Evolutionary conservation across 2,888 invertebrate species (phyloP), one percentile per base, ranked within the genome.

Genomic region (Leptopilina myrica): DNA sequence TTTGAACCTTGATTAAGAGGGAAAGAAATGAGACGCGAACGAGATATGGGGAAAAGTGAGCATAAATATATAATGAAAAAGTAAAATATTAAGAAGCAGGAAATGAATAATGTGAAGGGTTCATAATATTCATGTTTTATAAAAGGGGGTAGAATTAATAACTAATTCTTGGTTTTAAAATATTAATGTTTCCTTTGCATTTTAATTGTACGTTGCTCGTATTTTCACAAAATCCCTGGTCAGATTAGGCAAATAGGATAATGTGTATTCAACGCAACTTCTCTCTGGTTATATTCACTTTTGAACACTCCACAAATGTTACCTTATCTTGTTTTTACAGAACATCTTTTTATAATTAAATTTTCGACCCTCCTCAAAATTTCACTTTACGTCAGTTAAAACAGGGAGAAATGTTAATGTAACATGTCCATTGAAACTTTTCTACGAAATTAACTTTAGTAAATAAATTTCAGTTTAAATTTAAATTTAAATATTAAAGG

Each of bases 211-310:
- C 20, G 9, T 11, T 26, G 69, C 53, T 56, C 53, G n/a, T 33
- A 53, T 53, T 33, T 33, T 53, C n/a, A 5, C 33, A n/a, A 56
- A 69, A 56, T 53, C 69, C 53, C 53, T 12, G 5, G 33, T n/a
- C 33, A n/a, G 33, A 56, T 73, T 56, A 73, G 33, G 53, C 53
- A 73, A 49, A 26, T 26, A 49, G 12, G 49, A 69, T 69, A 73
- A 73, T 73, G n/a, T 69, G n/a, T 33, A 73, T 64, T 64, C 40
- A 14, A 64, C 40, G 11, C 33, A 64, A 64, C 33, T 62, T 62
- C 20, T 20, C 59, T 20, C 59, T 15, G 14, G 20, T 20, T 20
- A 9, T 20, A 62, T 15, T 62, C 15, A 15, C 62, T 62, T n/a
- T 62, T 20, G 15, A 62, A 20, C 15, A 62, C 20, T 62, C 62